Conservation (phyloP, 2,888 invertebrate genomes). For the Charanyca ferruginea region DNA sequence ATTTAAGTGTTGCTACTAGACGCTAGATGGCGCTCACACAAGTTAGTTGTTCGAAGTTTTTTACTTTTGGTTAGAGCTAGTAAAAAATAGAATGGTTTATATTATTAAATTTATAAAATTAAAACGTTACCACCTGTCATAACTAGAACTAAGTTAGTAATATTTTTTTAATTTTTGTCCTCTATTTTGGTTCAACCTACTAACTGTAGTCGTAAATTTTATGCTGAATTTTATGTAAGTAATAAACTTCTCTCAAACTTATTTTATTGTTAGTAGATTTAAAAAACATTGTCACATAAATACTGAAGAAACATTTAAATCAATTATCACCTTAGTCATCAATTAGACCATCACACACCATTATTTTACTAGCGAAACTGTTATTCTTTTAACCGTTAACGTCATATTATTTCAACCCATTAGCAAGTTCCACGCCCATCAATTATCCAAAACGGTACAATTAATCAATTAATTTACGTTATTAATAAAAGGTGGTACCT, state of each 20-base stretch:
- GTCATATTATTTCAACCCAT: slow-evolving; percentile 17
- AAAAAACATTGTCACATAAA: too few relatives aligned
- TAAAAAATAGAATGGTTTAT: too few relatives aligned
- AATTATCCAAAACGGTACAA: slow-evolving; percentile 32
- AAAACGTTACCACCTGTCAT: not conserved
- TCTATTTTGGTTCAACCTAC: too few relatives aligned
- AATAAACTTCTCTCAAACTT: too few relatives aligned
- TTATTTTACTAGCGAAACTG: not conserved
- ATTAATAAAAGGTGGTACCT: slow-evolving; percentile 27
- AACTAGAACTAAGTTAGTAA: fast-evolving
- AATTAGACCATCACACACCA: not conserved
- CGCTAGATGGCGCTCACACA: slow-evolving; percentile 32
- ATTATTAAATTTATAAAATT: too few relatives aligned
- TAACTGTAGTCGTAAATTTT: not conserved
- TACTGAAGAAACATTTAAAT: too few relatives aligned
- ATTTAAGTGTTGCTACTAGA: slow-evolving; percentile 31
- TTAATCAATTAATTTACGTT: slow-evolving; percentile 24
- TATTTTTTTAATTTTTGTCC: too few relatives aligned
- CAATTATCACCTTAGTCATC: not conserved
- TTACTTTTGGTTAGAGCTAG: too few relatives aligned
- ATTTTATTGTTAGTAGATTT: too few relatives aligned
- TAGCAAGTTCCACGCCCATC: slow-evolving; percentile 21
- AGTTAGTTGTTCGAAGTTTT: fast-evolving
- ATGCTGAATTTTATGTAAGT: not conserved
- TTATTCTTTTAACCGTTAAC: not conserved